These are phyloP conservation scores for Paedocypris sp. DNA, from an alignment of 2,113 vertebrate species.

Conservation along the genomic window DNA sequence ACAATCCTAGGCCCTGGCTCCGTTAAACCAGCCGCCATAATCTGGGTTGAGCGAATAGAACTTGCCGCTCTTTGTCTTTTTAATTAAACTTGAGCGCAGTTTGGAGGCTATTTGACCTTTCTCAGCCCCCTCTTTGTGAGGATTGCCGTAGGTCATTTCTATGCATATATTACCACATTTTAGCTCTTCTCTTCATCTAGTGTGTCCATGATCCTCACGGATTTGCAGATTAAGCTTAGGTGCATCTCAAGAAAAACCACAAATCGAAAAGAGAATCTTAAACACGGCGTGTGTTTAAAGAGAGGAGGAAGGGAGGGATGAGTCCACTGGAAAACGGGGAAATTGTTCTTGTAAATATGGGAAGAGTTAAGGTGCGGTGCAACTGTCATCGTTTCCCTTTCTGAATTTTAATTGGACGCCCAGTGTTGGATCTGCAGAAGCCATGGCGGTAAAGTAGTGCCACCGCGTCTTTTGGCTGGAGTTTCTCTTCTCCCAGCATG, in stretches of 20 bases:
- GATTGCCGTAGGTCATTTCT: constrained; percentile 55
- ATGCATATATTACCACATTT: constrained; percentile 60
- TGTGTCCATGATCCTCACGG: constrained; percentile 43
- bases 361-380: not conserved
- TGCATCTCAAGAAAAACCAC: constrained; percentile 30
- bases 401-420: constrained; percentile 6
- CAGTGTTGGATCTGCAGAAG: constrained; percentile 1
- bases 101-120: constrained; percentile 61
- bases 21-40: constrained; percentile 35
- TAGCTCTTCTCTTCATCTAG: constrained; percentile 31
- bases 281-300: no score
- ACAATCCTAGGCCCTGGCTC: constrained; percentile 28
- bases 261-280: no score
- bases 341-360: not conserved
- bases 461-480: constrained; percentile 48
- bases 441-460: constrained; percentile 19
- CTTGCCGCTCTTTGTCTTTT: constrained; percentile 61
- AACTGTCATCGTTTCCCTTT: not conserved
- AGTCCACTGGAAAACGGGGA: not conserved
- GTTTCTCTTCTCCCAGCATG: constrained; percentile 48
- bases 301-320: not conserved
- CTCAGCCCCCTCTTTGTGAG: constrained; percentile 48
- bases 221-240: constrained; percentile 51
- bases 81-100: constrained; percentile 62
- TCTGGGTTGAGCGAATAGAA: constrained; percentile 42